Conservation (phyloP, 2,113 vertebrate genomes). For the Sminthopsis crassicaudata region DNA sequence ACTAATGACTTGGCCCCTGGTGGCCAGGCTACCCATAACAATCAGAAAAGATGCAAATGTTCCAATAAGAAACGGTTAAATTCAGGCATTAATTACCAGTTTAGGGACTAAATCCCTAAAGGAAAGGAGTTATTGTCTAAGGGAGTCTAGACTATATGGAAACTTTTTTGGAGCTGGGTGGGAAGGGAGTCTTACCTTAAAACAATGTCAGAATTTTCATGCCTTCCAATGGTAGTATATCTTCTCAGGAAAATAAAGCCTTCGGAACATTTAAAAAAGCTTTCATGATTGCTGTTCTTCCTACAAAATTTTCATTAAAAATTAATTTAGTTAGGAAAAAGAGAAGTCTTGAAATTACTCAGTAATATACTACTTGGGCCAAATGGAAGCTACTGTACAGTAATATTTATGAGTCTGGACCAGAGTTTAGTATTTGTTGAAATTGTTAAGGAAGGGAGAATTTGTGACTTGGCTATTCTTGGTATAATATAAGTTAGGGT, state of each 20-base stretch:
- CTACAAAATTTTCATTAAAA: not conserved
- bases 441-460: not conserved
- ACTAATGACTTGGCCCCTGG: not conserved
- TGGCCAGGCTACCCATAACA: not conserved
- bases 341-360: not conserved
- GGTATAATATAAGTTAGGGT: not conserved
- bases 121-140: not conserved
- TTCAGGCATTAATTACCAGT: rapidly evolving
- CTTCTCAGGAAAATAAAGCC: constrained; percentile 83
- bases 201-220: constrained; percentile 83
- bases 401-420: not conserved
- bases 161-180: not conserved
- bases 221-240: constrained; percentile 83
- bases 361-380: not conserved
- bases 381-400: rapidly evolving
- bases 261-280: constrained; percentile 83
- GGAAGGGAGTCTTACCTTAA: constrained; percentile 81
- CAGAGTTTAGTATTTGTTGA: not conserved
- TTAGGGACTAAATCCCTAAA: not conserved
- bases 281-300: constrained; percentile 73
- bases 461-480: not conserved
- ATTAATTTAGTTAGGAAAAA: not conserved
- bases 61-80: not conserved
- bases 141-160: not conserved
- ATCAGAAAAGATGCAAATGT: not conserved